Evolutionary conservation across 2,888 invertebrate genomes (phyloP).

Genomic region (Strigamia maritima): DNA sequence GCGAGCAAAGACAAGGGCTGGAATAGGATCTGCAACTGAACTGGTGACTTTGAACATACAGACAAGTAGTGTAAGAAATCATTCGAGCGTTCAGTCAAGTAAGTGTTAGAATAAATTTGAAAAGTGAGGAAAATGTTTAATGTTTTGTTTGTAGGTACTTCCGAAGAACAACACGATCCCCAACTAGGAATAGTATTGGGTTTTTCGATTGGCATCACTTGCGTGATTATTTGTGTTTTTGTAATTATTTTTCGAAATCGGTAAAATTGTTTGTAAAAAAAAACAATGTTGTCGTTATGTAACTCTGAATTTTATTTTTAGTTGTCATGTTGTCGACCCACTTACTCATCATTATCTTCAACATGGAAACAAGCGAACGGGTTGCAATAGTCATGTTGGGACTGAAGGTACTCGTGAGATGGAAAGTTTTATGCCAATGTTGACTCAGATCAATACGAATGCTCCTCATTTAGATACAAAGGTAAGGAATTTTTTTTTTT

Average conservation of each 20-base stretch:
- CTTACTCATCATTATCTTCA: constrained; percentile 41
- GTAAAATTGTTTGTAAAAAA: constrained; percentile 43
- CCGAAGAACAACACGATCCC: constrained; percentile 42
- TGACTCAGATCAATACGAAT: constrained; percentile 48
- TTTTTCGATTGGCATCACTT: constrained; percentile 48
- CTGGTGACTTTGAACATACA: constrained; percentile 44
- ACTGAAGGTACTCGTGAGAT: constrained; percentile 48
- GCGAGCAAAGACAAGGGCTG: constrained; percentile 57
- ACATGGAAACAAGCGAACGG: constrained; percentile 43
- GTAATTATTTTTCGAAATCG: constrained; percentile 49
- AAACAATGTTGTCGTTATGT: no score
- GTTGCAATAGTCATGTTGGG: constrained; percentile 42
- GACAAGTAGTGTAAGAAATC: constrained; percentile 41
- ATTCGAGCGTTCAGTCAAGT: constrained; percentile 42
- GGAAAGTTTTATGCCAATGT: constrained; percentile 51
- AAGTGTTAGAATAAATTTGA: constrained; percentile 1
- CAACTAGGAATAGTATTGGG: constrained; percentile 51
- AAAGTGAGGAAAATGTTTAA: neutral
- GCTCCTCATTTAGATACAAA: constrained; percentile 59
- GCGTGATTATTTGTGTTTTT: constrained; percentile 49
- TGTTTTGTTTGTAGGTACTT: neutral
- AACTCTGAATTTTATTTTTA: constrained; percentile 1
- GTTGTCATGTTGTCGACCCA: constrained; percentile 39
- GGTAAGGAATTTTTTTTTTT: constrained; percentile 51
- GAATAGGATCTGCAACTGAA: constrained; percentile 55